Conservation (phyloP, 2,113 vertebrate species). For the Lichenostomus cassidix region DNA sequence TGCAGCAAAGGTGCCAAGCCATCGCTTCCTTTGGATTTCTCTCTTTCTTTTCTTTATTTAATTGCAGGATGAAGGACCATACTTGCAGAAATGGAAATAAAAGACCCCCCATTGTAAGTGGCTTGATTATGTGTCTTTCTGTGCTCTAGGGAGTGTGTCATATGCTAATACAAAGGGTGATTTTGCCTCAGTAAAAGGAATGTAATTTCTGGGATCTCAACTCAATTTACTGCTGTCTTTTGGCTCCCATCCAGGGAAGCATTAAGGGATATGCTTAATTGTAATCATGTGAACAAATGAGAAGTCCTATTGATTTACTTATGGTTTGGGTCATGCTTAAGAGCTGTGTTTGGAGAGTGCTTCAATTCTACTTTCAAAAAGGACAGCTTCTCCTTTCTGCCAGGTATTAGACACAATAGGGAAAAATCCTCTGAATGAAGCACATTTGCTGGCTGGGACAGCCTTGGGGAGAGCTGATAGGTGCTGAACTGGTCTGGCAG, state of each 20-base stretch:
- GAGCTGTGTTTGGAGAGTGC: background rate
- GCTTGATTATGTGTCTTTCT: background rate
- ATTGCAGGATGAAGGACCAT: background rate
- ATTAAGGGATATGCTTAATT: conserved; percentile 43
- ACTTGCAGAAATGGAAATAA: background rate
- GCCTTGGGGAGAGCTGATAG: background rate
- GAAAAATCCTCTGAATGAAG: background rate
- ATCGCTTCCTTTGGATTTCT: background rate
- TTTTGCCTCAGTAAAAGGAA: conserved; percentile 20
- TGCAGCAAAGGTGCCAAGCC: background rate
- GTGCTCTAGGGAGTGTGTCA: background rate
- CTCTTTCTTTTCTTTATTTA: background rate
- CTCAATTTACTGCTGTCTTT: conserved; percentile 19
- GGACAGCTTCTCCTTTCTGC: background rate
- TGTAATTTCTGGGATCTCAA: conserved; percentile 34
- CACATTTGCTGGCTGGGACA: background rate
- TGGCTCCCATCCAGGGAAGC: conserved; percentile 34
- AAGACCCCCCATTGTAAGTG: background rate
- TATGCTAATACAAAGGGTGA: background rate
- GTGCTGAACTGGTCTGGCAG: background rate
- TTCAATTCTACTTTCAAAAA: background rate
- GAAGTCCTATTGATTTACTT: conserved; percentile 38
- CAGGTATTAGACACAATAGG: background rate
- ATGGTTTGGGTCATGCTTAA: background rate
- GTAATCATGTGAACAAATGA: conserved; percentile 35